Evolutionary conservation across 2,888 invertebrate species (phyloP), one percentile per base, ranked within the genome.

Genomic region (Lissocephala sabroskyi): DNA sequence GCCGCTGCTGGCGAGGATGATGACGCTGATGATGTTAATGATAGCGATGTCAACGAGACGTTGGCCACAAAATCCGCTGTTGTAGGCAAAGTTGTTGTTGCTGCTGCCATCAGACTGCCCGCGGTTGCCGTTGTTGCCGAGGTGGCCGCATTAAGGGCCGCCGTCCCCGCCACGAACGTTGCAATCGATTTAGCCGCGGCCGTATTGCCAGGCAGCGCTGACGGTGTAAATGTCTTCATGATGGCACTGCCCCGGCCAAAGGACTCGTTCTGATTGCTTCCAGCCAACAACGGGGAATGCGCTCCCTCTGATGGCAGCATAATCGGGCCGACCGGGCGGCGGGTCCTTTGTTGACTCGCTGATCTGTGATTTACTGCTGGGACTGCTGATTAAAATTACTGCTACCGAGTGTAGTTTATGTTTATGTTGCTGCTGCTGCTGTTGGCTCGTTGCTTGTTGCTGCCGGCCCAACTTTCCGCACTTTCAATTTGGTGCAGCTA

Each of bases 31-130:
- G 54, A 33, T 45, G 64, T 61, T 52, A 73, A 51, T 61, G 79
- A 62, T 53, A 71, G 62, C 45, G 71, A 71, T 63, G 77, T 70
- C 71, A 71, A 74, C 66, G 71, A 71, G 59, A 61, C 77, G 49
- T 71, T 45, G 3, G 23, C 74, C 41, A 64, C 73, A 73, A 68
- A 70, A 43, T 70, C 71, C 17, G 74, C 52, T 48, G 73, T 56
- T 54, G 56, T 48, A 32, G 60, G 52, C 43, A 64, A 43, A 35
- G 28, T 37, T 29, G 37, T 29, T 14, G 40, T n/a, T 40, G 30
- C 30, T 39, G 45, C 29, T 45, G 45, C 30, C 39, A 36, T 13
- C 7, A n/a, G 11, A 7, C 29, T 13, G 28, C 16, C 29, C 16
- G 52, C 40, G 19, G 49, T 44, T 37, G 46, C 42, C 39, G 60